Conservation (phyloP, 2,888 invertebrate genomes). For the Monopis laevigella region DNA sequence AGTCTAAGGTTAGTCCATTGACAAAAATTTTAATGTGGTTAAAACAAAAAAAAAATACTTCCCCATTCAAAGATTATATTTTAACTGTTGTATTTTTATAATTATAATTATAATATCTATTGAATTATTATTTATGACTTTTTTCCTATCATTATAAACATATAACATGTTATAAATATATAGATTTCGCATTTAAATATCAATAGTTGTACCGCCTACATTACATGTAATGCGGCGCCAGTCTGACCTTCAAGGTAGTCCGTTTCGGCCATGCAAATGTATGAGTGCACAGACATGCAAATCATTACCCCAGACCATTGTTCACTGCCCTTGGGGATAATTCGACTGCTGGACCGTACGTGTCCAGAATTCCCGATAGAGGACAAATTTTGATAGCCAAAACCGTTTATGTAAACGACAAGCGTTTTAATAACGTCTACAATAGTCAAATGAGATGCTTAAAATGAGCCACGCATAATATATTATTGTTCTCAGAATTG, state of each 20-base stretch:
- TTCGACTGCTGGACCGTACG: constrained; percentile 38
- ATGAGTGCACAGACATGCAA: constrained; percentile 45
- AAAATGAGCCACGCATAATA: no score
- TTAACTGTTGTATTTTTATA: no score
- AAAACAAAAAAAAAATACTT: no score
- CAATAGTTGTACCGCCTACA: constrained; percentile 30
- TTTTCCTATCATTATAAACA: no score
- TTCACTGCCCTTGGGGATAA: constrained; percentile 54
- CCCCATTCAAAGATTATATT: no score
- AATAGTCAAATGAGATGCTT: no score
- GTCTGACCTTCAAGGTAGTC: constrained; percentile 35
- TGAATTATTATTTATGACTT: no score
- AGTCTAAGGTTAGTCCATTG: no score
- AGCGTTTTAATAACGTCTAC: background rate
- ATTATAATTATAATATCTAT: no score
- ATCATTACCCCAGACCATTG: constrained; percentile 55
- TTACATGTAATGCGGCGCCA: constrained; percentile 36
- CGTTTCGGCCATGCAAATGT: constrained; percentile 57
- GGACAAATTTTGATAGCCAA: constrained; percentile 48
- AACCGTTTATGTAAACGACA: background rate
- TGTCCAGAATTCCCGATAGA: constrained; percentile 45
- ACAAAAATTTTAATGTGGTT: no score
- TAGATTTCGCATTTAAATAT: constrained; percentile 46
- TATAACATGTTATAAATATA: no score
- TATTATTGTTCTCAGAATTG: no score